Percentiles rank a stretch among this genome's conserved stretches.
phyloP scores from a whole-genome alignment of 2,797 vertebrate genomes.

The Chloroceryle amazona region DNA sequence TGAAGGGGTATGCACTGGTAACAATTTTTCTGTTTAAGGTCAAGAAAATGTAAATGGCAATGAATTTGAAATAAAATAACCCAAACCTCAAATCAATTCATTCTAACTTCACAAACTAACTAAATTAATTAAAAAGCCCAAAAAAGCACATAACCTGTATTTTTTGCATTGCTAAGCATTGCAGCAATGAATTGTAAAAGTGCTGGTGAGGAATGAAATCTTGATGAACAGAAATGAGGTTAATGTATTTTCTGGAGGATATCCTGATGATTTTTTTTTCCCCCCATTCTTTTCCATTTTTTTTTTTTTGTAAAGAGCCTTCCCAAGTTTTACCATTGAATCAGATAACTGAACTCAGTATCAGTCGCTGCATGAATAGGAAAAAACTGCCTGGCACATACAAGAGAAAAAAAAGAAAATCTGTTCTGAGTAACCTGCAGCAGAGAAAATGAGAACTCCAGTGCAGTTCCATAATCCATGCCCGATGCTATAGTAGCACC shows the following conservation, averaged over 20 bases:
- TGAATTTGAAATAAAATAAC: neutral
- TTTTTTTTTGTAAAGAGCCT: neutral
- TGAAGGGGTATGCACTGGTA: neutral
- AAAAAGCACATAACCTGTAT: no score
- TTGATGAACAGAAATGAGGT: neutral
- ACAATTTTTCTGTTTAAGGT: neutral
- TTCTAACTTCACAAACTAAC: neutral
- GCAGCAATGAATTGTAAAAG: neutral
- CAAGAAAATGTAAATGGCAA: neutral
- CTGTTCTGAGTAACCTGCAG: neutral
- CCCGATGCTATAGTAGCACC: neutral
- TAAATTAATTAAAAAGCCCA: no score
- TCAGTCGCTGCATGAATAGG: neutral
- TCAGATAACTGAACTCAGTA: neutral
- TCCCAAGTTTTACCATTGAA: neutral
- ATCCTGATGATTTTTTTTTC: neutral
- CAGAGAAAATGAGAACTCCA: neutral
- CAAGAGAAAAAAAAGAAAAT: neutral
- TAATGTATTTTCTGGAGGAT: neutral
- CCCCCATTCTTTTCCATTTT: neutral
- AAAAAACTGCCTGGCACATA: neutral
- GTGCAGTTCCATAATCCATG: neutral
- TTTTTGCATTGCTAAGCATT: neutral
- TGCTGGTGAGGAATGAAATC: neutral
- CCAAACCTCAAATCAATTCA: neutral